Evolutionary conservation across 2,113 vertebrate species (phyloP).

Genomic region (Perca fluviatilis): DNA sequence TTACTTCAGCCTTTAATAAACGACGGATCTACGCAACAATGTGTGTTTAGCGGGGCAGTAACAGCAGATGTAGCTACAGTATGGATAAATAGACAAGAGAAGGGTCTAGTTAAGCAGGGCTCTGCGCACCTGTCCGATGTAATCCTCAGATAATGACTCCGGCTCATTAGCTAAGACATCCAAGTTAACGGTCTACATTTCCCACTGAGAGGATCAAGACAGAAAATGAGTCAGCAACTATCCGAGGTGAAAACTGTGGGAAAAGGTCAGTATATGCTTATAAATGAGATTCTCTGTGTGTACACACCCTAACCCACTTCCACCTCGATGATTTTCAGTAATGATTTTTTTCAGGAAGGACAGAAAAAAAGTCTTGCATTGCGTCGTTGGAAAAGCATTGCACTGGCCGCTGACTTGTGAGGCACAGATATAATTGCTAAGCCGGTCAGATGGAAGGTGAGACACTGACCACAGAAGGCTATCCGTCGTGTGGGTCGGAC

Average conservation of each 20-base stretch:
- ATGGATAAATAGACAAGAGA: constrained; percentile 27
- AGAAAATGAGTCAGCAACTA: constrained; percentile 37
- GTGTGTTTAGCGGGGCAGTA: constrained; percentile 24
- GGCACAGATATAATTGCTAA: constrained; percentile 32
- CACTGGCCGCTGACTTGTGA: constrained; percentile 21
- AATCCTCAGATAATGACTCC: constrained; percentile 75
- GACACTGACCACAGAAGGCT: constrained; percentile 41
- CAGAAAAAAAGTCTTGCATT: background rate
- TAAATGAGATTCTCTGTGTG: constrained; percentile 10
- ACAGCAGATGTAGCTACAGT: constrained; percentile 41
- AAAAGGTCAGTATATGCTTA: constrained; percentile 40
- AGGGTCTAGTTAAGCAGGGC: constrained; percentile 45
- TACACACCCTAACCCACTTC: constrained; percentile 1
- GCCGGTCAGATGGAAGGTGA: constrained; percentile 30
- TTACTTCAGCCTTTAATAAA: constrained; percentile 66
- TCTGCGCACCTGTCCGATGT: constrained; percentile 73
- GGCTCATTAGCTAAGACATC: constrained; percentile 58
- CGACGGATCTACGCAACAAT: constrained; percentile 20
- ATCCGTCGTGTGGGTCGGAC: constrained; percentile 33
- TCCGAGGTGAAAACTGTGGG: constrained; percentile 30
- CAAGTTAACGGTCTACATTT: constrained; percentile 40
- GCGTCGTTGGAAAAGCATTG: background rate
- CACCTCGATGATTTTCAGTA: constrained; percentile 27
- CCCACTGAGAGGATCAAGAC: constrained; percentile 53
- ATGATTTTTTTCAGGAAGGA: constrained; percentile 41